Evolutionary conservation across 2,888 invertebrate genomes (phyloP), one percentile per base, ranked within the genome.

Genomic region (Lasioglossum pauxillum): DNA sequence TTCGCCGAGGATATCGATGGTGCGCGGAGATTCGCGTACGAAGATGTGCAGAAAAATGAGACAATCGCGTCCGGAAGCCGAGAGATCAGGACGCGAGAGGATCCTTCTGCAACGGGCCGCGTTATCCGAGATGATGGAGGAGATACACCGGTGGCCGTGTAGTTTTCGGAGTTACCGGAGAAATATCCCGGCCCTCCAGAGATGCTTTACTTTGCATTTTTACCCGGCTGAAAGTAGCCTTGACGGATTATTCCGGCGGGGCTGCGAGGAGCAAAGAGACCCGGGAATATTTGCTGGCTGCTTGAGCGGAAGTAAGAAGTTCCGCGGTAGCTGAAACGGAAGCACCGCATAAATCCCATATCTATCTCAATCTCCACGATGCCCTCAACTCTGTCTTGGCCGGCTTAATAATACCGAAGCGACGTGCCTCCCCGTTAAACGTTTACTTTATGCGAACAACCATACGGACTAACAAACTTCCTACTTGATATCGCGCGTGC

Each of bases 171-270:
- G 85, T 82, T 86, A 69, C 41, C 72, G 73, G 74, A 78, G 41
- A 80, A 64, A 76, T 77, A 85, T 82, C 46, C 72, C 46, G 19
- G 75, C 64, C 8, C 86, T 75, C 76, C 64, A 41, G 85, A 80
- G 84, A 85, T 77, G 71, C 41, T 86, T 85, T 85, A 82, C 77
- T 85, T 86, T 79, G 75, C 74, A 85, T 79, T 85, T 82, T 86
- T 79, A 71, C 73, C 44, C 38, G 41, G 64, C 67, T 75, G 53
- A 80, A 82, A 82, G 57, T 75, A 85, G 64, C 74, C 82, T 72
- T 85, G 85, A 85, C 74, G 76, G 75, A 86, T 78, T 85, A 85
- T 64, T 85, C 86, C 85, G 14, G 71, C 23, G 86, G 72, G 85
- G 75, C 19, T 44, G 35, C 44, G 19, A 44, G 38, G 60, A 35